These are phyloP conservation scores for Drosophila nannoptera DNA, from an alignment of 1,140 invertebrate species.

Conservation along the genomic window DNA sequence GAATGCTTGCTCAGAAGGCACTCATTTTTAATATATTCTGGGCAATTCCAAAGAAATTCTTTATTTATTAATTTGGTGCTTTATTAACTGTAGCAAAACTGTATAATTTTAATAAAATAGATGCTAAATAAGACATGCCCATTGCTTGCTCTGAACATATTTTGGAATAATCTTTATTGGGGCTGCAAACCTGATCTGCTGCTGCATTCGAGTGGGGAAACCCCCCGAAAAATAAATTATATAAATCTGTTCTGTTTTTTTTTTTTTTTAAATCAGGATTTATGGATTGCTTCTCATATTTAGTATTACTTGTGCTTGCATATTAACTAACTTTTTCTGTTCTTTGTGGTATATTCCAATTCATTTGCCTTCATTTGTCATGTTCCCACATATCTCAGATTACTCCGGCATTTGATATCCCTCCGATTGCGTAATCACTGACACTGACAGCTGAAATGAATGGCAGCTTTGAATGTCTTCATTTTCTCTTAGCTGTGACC, in stretches of 20 bases:
- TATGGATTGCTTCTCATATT: slow-evolving; percentile 10
- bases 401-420: slow-evolving; percentile 7
- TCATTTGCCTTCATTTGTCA: not conserved
- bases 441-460: not conserved
- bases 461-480: slow-evolving; percentile 12
- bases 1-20: too few relatives aligned
- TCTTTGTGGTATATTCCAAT: not conserved
- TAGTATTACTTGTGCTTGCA: slow-evolving; percentile 13
- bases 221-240: slow-evolving; percentile 19
- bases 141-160: slow-evolving; percentile 37
- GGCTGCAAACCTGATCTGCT: slow-evolving; percentile 44
- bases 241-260: too few relatives aligned
- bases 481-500: slow-evolving; percentile 10
- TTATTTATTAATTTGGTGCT: slow-evolving; percentile 38
- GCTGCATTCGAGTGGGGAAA: slow-evolving; percentile 23
- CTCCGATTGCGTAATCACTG: slow-evolving; percentile 13
- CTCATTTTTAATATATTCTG: slow-evolving; percentile 28
- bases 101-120: slow-evolving; percentile 5
- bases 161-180: slow-evolving; percentile 11
- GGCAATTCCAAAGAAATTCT: slow-evolving; percentile 56
- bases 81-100: slow-evolving; percentile 4
- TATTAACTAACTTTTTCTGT: not conserved
- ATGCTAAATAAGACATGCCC: slow-evolving; percentile 48
- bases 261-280: slow-evolving; percentile 4
- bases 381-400: slow-evolving; percentile 30